Percentiles rank a stretch among this genome's conserved stretches.
phyloP scores from a whole-genome alignment of 2,113 vertebrate species.

The Dolichallabes microphthalmus region DNA sequence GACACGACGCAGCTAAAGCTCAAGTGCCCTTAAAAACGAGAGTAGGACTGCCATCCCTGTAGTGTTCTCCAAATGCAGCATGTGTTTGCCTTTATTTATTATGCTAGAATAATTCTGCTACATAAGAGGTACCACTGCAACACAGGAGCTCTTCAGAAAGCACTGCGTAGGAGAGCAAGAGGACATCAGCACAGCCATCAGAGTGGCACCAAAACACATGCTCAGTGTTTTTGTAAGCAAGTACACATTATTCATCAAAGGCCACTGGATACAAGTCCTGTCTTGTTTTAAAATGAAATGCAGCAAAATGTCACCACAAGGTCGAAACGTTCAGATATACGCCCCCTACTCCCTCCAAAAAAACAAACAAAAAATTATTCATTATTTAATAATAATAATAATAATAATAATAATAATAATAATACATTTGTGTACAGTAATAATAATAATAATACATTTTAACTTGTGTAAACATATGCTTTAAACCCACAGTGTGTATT shows the following conservation, averaged over 20 bases:
- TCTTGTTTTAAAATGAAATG: not conserved
- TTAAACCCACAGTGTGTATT: not conserved
- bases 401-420: no score
- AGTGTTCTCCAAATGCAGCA: slow-evolving; percentile 45
- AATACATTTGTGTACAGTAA: not conserved
- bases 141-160: slow-evolving; percentile 56
- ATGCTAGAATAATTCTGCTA: slow-evolving; percentile 20
- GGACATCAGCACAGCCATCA: slow-evolving; percentile 40
- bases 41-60: slow-evolving; percentile 7
- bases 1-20: not conserved
- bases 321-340: not conserved
- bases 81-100: slow-evolving; percentile 39
- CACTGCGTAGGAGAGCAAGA: slow-evolving; percentile 53
- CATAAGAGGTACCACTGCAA: slow-evolving; percentile 36
- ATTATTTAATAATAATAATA: no score
- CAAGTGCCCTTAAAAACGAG: slow-evolving; percentile 1
- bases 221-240: slow-evolving; percentile 22
- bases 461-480: not conserved
- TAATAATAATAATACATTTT: not conserved
- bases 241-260: slow-evolving; percentile 45
- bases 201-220: slow-evolving; percentile 48
- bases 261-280: slow-evolving; percentile 20
- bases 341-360: not conserved
- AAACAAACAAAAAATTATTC: no score
- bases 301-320: not conserved